Evolutionary conservation across 37 sponge, comb jelly and placozoan species (phyloP).

Genomic region (Haliclona indistincta): DNA sequence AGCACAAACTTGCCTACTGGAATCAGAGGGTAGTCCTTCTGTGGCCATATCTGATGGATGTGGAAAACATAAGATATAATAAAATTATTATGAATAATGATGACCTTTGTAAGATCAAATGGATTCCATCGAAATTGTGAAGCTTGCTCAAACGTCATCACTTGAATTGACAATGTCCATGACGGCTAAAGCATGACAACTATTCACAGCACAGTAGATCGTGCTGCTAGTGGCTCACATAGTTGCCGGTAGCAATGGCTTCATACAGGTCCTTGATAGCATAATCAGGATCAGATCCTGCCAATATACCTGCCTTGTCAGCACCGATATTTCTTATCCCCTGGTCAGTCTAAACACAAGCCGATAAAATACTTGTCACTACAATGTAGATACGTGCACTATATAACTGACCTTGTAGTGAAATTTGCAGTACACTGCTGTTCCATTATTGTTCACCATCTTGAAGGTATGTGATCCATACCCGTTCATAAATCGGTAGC

Average conservation of each 20-base stretch:
- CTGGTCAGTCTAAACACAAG: conserved; percentile 65
- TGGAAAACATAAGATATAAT: background rate
- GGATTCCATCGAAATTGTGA: conserved; percentile 74
- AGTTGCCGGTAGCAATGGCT: conserved; percentile 62
- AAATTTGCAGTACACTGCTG: conserved; percentile 84
- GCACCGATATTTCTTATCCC: conserved; percentile 57
- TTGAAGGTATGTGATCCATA: conserved; percentile 92
- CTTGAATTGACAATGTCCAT: conserved; percentile 83
- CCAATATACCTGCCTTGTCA: conserved; percentile 49
- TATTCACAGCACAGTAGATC: background rate
- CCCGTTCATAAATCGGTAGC: conserved; percentile 86
- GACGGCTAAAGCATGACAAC: conserved; percentile 57
- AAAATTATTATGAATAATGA: background rate
- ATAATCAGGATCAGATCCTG: conserved; percentile 77
- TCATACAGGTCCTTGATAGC: conserved; percentile 77
- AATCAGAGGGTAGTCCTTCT: conserved; percentile 81
- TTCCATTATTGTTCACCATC: conserved; percentile 64
- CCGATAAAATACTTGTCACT: background rate
- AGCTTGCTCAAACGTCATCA: conserved; percentile 88
- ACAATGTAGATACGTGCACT: background rate
- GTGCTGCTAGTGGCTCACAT: conserved; percentile 38
- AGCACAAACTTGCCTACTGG: conserved; percentile 77
- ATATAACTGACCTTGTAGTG: conserved; percentile 68
- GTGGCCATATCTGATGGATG: conserved; percentile 76
- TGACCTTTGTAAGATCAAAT: conserved; percentile 85